Conservation (phyloP, 2,113 vertebrate genomes). For the Phrynosoma platyrhinos region DNA sequence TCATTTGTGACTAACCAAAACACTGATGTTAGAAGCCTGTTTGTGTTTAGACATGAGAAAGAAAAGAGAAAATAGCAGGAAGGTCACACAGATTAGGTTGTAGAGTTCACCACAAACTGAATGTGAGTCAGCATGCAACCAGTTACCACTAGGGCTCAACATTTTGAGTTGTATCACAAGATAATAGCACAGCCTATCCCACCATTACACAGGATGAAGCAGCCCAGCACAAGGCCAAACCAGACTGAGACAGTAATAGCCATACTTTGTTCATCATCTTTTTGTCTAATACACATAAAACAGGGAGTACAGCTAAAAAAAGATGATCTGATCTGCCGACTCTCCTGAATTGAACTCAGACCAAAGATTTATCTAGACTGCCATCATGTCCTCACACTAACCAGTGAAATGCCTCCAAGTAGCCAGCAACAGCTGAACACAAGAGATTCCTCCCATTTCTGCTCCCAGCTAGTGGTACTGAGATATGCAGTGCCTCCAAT, state of each 20-base stretch:
- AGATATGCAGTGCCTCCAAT: too few relatives aligned
- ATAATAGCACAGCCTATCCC: neutral
- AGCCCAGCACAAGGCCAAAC: neutral
- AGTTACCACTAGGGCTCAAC: neutral
- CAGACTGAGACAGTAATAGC: neutral
- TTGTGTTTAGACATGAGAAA: neutral
- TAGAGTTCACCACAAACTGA: neutral
- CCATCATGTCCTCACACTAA: too few relatives aligned
- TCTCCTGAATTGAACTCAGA: neutral
- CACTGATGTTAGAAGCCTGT: neutral
- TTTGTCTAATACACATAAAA: neutral
- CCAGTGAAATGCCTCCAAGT: too few relatives aligned
- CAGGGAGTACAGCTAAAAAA: neutral
- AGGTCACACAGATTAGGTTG: neutral
- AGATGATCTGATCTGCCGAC: neutral
- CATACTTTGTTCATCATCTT: neutral
- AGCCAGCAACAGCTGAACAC: too few relatives aligned
- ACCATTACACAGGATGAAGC: neutral
- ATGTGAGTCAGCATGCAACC: neutral
- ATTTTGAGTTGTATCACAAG: slow-evolving; percentile 1
- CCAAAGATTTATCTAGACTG: too few relatives aligned
- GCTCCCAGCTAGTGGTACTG: too few relatives aligned
- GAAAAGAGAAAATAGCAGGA: neutral
- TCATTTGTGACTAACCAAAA: neutral
- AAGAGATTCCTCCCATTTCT: too few relatives aligned